A percentile compares a stretch with the other conserved stretches of the same genome.
Conservation (phyloP, 2,113 vertebrate genomes). For the Ochotona curzoniae region DNA sequence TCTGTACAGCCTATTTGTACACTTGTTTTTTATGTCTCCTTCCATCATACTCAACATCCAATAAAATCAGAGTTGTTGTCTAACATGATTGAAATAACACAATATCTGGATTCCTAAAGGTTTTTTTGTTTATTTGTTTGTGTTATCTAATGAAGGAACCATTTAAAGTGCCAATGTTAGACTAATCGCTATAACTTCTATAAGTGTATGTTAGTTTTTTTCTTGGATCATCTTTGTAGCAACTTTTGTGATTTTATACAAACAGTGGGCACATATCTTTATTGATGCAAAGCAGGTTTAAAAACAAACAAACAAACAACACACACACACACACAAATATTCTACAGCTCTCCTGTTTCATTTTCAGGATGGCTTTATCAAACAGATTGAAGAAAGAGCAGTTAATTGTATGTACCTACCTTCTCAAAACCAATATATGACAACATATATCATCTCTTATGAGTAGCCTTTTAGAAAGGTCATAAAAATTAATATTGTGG, state of each 20-base stretch:
- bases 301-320: not conserved
- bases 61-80: not conserved
- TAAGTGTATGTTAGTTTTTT: not conserved
- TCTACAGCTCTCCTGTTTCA: not conserved
- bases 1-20: not conserved
- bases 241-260: not conserved
- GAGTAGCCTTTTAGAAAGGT: too few relatives aligned
- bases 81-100: not conserved
- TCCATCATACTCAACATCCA: not conserved
- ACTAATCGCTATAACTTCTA: not conserved
- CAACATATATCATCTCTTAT: too few relatives aligned
- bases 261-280: not conserved
- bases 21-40: not conserved
- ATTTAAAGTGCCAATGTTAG: not conserved
- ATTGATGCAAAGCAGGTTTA: not conserved
- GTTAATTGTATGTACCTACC: not conserved
- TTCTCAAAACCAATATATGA: slow-evolving; percentile 28
- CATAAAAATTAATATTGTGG: too few relatives aligned
- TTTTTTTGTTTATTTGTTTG: not conserved
- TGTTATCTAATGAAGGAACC: not conserved
- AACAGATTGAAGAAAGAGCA: not conserved
- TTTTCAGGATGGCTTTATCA: not conserved
- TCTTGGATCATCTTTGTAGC: not conserved
- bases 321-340: too few relatives aligned
- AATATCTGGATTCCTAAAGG: not conserved